Conservation (phyloP, 2,888 invertebrate genomes). For the Tricholauxania praeusta region DNA sequence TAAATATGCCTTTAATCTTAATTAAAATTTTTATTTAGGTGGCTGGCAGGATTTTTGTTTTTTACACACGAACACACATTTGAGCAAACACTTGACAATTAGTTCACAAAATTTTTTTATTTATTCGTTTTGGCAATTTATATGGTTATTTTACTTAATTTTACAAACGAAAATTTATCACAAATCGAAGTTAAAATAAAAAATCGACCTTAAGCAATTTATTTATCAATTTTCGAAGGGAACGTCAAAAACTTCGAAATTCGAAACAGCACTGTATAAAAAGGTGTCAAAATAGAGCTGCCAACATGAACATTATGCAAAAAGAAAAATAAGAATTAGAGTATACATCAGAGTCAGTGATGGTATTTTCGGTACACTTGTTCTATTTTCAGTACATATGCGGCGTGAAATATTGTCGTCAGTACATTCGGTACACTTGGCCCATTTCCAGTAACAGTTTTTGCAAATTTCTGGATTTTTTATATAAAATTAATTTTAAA, state of each 20-base stretch:
- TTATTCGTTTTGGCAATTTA: background rate
- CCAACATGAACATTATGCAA: too few species aligned
- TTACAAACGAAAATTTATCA: constrained; percentile 6
- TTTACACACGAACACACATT: constrained; percentile 9
- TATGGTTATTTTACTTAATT: background rate
- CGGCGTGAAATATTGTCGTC: too few species aligned
- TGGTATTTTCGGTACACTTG: too few species aligned
- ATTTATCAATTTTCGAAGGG: background rate
- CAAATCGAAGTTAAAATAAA: background rate
- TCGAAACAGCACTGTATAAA: too few species aligned
- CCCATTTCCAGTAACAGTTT: too few species aligned
- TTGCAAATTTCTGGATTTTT: too few species aligned
- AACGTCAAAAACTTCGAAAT: constrained; percentile 12
- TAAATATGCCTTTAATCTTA: background rate
- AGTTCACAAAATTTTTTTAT: background rate
- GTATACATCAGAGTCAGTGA: too few species aligned
- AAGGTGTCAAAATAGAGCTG: too few species aligned
- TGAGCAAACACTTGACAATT: constrained; percentile 17
- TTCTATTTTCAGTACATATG: too few species aligned
- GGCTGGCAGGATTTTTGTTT: background rate
- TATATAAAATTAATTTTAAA: too few species aligned
- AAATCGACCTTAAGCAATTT: background rate
- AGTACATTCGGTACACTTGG: too few species aligned
- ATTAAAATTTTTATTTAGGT: background rate
- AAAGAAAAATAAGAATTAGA: too few species aligned